These are phyloP conservation scores for Enteromius trimaculatus DNA, from an alignment of 2,797 vertebrate genomes.

Conservation along the genomic window DNA sequence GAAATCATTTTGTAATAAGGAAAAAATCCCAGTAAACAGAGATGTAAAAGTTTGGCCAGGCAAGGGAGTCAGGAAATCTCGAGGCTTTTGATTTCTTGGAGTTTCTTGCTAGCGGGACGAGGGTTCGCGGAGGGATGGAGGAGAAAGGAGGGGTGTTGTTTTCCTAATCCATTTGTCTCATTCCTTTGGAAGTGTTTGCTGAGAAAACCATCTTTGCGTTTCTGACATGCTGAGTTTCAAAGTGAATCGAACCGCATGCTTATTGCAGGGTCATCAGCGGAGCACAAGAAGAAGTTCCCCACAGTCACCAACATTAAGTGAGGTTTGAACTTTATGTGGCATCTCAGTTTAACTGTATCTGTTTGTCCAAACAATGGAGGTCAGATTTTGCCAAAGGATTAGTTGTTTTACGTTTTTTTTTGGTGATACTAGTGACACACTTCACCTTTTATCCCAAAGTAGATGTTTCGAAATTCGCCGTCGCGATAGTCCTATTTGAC, in stretches of 20 bases:
- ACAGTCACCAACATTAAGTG: not conserved
- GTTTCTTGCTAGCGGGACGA: not conserved
- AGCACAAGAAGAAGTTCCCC: constrained; percentile 29
- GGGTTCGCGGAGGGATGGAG: not conserved
- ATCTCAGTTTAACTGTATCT: not conserved
- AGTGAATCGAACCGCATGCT: constrained; percentile 38
- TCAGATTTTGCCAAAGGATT: not conserved
- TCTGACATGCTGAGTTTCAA: constrained; percentile 49
- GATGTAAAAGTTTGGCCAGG: constrained; percentile 48
- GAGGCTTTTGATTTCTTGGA: constrained; percentile 30
- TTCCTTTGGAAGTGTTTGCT: constrained; percentile 51
- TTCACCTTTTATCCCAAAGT: not conserved
- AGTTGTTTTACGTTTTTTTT: not conserved
- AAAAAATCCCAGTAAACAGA: constrained; percentile 55
- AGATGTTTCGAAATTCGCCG: not conserved
- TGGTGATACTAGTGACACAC: not conserved
- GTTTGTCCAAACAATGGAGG: not conserved
- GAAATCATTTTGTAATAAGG: constrained; percentile 59
- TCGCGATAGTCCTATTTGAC: constrained; percentile 8
- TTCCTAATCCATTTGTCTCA: constrained; percentile 49
- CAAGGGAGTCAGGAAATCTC: constrained; percentile 49
- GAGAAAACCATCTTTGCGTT: constrained; percentile 53
- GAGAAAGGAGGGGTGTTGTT: constrained; percentile 36
- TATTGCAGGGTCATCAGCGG: constrained; percentile 34
- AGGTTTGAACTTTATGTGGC: not conserved